Evolutionary conservation across 2,888 invertebrate genomes (phyloP), one percentile per base, ranked within the genome.

Genomic region (Argyra leucocephala): DNA sequence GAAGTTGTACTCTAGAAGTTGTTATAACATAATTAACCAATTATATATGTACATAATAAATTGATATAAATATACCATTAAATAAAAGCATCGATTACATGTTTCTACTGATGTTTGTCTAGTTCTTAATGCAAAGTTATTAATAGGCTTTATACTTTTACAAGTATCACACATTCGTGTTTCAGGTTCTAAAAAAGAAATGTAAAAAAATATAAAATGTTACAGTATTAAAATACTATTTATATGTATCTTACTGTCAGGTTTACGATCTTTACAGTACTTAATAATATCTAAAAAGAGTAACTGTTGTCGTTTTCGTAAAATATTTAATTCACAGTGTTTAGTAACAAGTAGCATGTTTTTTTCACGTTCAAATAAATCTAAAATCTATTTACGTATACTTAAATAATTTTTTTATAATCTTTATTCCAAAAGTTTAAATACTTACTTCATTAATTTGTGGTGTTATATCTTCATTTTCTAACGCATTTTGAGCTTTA

Each of bases 31-130:
- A 31, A 31, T 31, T 31, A 7, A 31, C 31, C 5, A 31, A 31
- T 31, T 31, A 31, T 7, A 10, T 31, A 10, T 31, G 31, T 31
- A 31, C 31, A 31, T 31, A 31, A 31, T 31, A 7, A 26, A 31
- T 31, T 31, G 12, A 26, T 10, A 31, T 31, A 31, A n/a, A 57
- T 62, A 69, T 66, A 78, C 78, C 73, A 88, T 87, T 64, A 87
- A 81, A 82, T 86, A 86, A 60, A 84, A 83, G 73, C 89, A 89
- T 4, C 82, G 82, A 63, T 82, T 84, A 73, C 89, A 89, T 6
- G 85, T 82, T 61, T 84, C 80, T 68, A 86, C 82, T 62, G 82
- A 82, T 65, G 81, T 83, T 76, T 85, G 84, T 65, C 84, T 82
- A 0, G 86, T 83, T 67, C 86, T 82, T 23, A 88, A 72, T 0